Percentiles rank a stretch among this genome's conserved stretches.
These are phyloP conservation scores for Gastracanthus pulcherrimus DNA, from an alignment of 2,888 invertebrate species.

Conservation along the genomic window DNA sequence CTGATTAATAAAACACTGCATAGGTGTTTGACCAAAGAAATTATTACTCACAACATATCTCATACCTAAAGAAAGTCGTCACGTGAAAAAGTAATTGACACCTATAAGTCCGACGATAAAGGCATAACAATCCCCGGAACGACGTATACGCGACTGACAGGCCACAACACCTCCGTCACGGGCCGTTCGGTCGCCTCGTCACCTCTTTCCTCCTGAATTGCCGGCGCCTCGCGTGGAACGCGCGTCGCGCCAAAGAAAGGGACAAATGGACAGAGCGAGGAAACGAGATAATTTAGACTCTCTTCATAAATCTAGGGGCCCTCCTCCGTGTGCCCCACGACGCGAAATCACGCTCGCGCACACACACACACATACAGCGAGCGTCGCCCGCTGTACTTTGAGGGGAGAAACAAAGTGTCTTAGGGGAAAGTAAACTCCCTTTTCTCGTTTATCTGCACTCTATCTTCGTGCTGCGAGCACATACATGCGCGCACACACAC, in stretches of 20 bases:
- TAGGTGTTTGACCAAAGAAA: too few species aligned
- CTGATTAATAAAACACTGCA: too few species aligned
- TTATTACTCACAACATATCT: too few species aligned
- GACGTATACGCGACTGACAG: too few species aligned
- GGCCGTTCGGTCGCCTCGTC: neutral
- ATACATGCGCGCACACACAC: neutral
- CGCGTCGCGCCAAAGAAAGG: slow-evolving; percentile 12
- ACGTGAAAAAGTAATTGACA: too few species aligned
- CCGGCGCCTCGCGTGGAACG: too few species aligned
- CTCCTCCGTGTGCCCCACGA: too few species aligned
- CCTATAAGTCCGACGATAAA: too few species aligned
- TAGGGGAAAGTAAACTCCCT: slow-evolving; percentile 42
- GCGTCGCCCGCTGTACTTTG: slow-evolving; percentile 9
- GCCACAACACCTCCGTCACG: neutral
- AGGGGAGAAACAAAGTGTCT: slow-evolving; percentile 49
- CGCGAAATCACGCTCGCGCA: slow-evolving; percentile 18
- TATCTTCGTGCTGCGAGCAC: slow-evolving; percentile 15
- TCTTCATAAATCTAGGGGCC: slow-evolving; percentile 53
- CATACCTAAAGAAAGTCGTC: too few species aligned
- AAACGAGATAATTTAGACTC: slow-evolving; percentile 57
- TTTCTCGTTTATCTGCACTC: slow-evolving; percentile 45
- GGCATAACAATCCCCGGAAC: too few species aligned
- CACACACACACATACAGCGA: neutral
- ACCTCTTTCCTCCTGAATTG: too few species aligned
- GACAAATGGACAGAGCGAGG: slow-evolving; percentile 30